Evolutionary conservation across 2,797 vertebrate genomes (phyloP).

Genomic region (Crypturellus tataupa): DNA sequence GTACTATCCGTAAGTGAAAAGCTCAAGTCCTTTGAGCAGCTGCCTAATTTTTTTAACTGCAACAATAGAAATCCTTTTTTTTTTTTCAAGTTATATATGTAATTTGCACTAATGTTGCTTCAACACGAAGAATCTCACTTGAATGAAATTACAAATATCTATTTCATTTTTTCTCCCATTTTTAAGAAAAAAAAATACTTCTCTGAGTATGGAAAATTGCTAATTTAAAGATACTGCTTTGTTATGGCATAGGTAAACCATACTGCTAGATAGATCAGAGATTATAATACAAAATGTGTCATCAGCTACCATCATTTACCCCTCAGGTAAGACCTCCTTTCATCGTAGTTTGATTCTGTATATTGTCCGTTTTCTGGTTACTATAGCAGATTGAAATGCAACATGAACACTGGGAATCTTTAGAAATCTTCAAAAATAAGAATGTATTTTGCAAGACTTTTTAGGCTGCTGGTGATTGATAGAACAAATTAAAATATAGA

Average conservation of each 20-base stretch:
- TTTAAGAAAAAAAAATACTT: neutral
- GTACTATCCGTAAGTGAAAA: slow-evolving; percentile 48
- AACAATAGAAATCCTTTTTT: neutral
- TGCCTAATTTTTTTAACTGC: neutral
- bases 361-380: neutral
- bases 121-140: neutral
- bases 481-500: neutral
- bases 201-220: neutral
- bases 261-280: neutral
- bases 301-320: neutral
- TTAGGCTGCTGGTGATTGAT: neutral
- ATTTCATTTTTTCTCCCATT: neutral
- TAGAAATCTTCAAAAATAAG: neutral
- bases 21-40: neutral
- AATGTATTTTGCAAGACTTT: neutral
- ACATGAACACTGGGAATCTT: neutral
- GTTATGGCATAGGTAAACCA: neutral
- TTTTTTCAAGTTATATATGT: neutral
- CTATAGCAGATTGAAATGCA: neutral
- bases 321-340: neutral
- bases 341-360: neutral
- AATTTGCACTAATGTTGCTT: neutral
- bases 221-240: neutral
- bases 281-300: neutral
- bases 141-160: neutral